A percentile compares a stretch with the other conserved stretches of the same genome.
phyloP scores from a whole-genome alignment of 2,797 vertebrate species.

The Siniperca undulata region DNA sequence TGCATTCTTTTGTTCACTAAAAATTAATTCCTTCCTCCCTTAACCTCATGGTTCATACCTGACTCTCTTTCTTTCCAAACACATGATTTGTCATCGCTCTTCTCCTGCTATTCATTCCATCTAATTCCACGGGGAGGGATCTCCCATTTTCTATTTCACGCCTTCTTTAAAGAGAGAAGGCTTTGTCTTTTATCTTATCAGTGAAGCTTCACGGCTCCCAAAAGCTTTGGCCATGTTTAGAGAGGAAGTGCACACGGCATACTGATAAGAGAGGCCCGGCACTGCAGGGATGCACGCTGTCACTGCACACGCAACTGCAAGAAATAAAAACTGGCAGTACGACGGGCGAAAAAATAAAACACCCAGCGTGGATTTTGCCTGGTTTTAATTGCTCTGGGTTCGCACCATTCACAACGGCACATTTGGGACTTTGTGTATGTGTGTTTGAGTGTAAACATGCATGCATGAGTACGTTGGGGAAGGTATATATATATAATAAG shows the following conservation, averaged over 20 bases:
- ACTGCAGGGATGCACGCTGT: constrained; percentile 43
- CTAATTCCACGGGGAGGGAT: constrained; percentile 51
- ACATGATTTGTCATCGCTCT: constrained; percentile 13
- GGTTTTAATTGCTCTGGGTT: constrained; percentile 75
- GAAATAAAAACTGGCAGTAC: constrained; percentile 38
- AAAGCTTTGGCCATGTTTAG: constrained; percentile 76
- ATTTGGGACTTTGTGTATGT: constrained; percentile 62
- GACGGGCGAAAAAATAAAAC: background rate
- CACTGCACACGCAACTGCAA: constrained; percentile 12
- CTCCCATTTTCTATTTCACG: constrained; percentile 64
- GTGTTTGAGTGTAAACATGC: constrained; percentile 49
- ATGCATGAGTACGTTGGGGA: constrained; percentile 48
- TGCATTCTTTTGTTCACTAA: constrained; percentile 37
- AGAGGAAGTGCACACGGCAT: constrained; percentile 73
- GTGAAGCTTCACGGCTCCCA: constrained; percentile 72
- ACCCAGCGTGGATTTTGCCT: constrained; percentile 22
- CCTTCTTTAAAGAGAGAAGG: constrained; percentile 61
- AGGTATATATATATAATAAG: constrained; percentile 53
- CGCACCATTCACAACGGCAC: constrained; percentile 48
- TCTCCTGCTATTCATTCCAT: constrained; percentile 2
- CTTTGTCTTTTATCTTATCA: constrained; percentile 80
- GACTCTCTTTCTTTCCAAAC: constrained; percentile 36
- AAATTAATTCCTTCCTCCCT: constrained; percentile 21
- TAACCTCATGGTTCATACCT: constrained; percentile 9
- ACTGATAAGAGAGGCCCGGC: constrained; percentile 68